Conservation (phyloP, 2,797 vertebrate species). For the Acridotheres tristis region DNA sequence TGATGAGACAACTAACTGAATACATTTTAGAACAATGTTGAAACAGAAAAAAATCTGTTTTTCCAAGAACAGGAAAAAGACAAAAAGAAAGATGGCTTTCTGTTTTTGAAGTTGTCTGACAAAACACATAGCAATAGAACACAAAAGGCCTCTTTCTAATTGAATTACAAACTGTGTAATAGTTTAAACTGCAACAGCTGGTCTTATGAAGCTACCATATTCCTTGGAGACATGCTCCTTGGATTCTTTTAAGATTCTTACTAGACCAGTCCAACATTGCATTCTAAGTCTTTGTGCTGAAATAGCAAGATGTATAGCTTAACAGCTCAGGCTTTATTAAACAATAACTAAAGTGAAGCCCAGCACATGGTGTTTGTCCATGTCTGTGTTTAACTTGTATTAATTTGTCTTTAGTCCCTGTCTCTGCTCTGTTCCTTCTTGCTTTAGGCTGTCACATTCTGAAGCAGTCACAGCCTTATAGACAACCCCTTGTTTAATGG, state of each 20-base stretch:
- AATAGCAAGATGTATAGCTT: not conserved
- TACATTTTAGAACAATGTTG: not conserved
- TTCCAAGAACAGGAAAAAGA: slow-evolving; percentile 22
- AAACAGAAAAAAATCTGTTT: slow-evolving; percentile 7
- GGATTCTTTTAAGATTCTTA: slow-evolving; percentile 30
- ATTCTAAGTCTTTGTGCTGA: slow-evolving; percentile 16
- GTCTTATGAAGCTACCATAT: slow-evolving; percentile 67
- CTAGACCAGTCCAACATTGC: slow-evolving; percentile 24
- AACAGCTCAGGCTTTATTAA: slow-evolving; percentile 2
- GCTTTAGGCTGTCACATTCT: not conserved
- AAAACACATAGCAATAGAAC: slow-evolving; percentile 24
- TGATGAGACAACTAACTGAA: not conserved
- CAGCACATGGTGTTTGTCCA: not conserved
- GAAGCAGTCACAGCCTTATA: not conserved
- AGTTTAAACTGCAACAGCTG: slow-evolving; percentile 73
- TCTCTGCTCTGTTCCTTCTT: not conserved
- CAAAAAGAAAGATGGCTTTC: not conserved
- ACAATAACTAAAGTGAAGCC: not conserved
- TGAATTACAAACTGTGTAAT: slow-evolving; percentile 74
- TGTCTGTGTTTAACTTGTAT: not conserved
- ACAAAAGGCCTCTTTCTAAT: slow-evolving; percentile 63
- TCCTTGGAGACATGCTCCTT: slow-evolving; percentile 58
- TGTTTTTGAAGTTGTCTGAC: slow-evolving; percentile 53
- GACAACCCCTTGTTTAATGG: not conserved
- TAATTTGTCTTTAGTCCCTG: not conserved